Base-by-base conservation (phyloP, 2,113 vertebrate genomes). In the Dicerorhinus sumatrensis region DNA sequence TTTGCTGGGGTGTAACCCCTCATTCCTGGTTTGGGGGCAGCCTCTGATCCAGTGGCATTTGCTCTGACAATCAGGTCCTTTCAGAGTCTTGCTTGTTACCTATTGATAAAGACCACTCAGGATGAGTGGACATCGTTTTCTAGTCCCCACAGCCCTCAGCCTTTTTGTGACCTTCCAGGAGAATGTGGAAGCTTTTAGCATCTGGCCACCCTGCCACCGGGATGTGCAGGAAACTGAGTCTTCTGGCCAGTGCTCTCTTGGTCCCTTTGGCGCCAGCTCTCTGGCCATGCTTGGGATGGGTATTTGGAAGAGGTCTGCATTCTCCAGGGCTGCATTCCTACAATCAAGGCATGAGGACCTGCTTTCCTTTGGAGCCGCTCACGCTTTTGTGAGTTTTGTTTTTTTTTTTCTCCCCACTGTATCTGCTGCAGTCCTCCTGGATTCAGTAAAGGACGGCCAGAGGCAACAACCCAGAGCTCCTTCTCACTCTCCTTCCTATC, bases 261-360 rank as follows among this genome's bases (percentile, higher is more conserved):
- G 9, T 1, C 29, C 48, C n/a, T 21, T 36, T 21, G 13, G 27
- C 2, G 11, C 14, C 39, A 3, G 16, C 33, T 33, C 12, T 9
- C 20, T 3, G 46, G 3, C 8, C 23, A 4, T 4, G 10, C 31
- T 17, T 27, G 21, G 11, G 8, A 2, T 3, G 39, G 56, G 8
- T 2, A 0, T 11, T 29, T 23, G 4, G 27, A 42, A 10, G 5
- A 25, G 1, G 0, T 5, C 36, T 12, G 3, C 3, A 8, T 8
- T 27, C 42, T 33, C 23, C 3, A 2, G 12, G 4, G 5, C 58
- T 46, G 21, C 7, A 9, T 39, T n/a, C 33, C 42, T 11, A 36
- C 20, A 12, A 0, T 5, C n/a, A 21, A 20, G 8, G 23, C 48
- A 5, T n/a, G 36, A 25, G 2, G 5, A 10, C 9, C n/a, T 5